These are phyloP conservation scores for Bombus superbus DNA, from an alignment of 1,140 invertebrate species.

Conservation along the genomic window DNA sequence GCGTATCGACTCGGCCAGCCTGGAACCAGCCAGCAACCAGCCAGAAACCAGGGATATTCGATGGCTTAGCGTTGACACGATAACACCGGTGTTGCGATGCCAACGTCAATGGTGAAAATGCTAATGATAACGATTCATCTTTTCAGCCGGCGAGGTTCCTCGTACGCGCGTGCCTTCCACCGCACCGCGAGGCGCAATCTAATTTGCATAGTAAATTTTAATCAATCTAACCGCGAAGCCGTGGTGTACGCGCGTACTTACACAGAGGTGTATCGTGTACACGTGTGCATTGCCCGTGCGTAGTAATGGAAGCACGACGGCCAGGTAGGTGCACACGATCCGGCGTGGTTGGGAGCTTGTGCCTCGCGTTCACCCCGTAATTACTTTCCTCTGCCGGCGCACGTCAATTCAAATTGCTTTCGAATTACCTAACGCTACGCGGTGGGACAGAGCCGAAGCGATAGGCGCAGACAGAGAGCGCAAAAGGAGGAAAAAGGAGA, in stretches of 20 bases:
- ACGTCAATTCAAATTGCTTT: conserved; percentile 79
- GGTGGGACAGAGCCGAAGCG: conserved; percentile 41
- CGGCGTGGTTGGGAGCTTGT: conserved; percentile 37
- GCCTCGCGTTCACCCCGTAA: conserved; percentile 68
- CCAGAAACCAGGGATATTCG: neutral
- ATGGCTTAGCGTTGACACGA: conserved; percentile 21
- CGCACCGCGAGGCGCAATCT: conserved; percentile 53
- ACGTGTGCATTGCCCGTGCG: conserved; percentile 27
- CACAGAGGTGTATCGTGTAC: neutral
- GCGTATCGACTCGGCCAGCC: conserved; percentile 6
- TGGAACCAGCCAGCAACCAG: neutral
- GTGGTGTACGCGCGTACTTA: conserved; percentile 27
- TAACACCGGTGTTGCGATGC: conserved; percentile 14
- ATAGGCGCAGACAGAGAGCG: conserved; percentile 11
- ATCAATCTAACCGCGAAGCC: conserved; percentile 72
- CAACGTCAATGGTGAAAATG: conserved; percentile 42
- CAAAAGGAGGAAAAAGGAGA: neutral
- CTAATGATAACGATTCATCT: conserved; percentile 55
- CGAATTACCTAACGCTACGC: conserved; percentile 72
- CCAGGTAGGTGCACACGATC: conserved; percentile 41
- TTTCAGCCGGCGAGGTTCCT: conserved; percentile 29
- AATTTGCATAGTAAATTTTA: conserved; percentile 78
- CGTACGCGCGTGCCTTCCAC: neutral
- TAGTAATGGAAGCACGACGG: conserved; percentile 13
- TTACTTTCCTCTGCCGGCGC: conserved; percentile 75